A percentile compares a stretch with the other conserved stretches of the same genome.
Conservation (phyloP, 2,113 vertebrate genomes). For the Azemiops feae region DNA sequence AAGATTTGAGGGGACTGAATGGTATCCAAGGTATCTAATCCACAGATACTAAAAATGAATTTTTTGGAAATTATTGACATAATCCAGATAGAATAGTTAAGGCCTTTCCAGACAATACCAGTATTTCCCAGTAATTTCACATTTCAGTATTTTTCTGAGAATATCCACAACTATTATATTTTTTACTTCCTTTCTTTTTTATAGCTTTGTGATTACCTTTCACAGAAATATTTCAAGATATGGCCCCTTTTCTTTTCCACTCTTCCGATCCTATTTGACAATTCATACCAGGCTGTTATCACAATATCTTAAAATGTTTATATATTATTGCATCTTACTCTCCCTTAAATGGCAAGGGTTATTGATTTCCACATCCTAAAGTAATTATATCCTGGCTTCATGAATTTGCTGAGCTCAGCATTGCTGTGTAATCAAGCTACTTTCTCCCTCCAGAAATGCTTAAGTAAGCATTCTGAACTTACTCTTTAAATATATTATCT, state of each 20-base stretch:
- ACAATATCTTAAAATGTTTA: slow-evolving; percentile 7
- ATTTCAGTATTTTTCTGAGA: not conserved
- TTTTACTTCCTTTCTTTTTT: not conserved
- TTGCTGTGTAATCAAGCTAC: not conserved
- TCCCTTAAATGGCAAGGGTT: slow-evolving; percentile 32
- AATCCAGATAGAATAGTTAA: not conserved
- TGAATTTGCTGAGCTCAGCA: slow-evolving; percentile 24
- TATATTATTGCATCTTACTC: not conserved
- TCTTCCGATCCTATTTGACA: not conserved
- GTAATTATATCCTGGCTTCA: slow-evolving; percentile 25
- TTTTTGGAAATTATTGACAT: not conserved
- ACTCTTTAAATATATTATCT: not conserved
- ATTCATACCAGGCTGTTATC: slow-evolving; percentile 16
- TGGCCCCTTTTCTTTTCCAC: not conserved
- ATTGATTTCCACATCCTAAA: slow-evolving; percentile 26
- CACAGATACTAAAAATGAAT: not conserved
- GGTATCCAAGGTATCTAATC: not conserved
- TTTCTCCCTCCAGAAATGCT: slow-evolving; percentile 12
- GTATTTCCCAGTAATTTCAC: not conserved
- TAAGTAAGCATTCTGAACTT: slow-evolving; percentile 20
- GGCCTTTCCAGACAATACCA: not conserved
- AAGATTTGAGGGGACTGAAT: not conserved
- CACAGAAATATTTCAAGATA: not conserved
- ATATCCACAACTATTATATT: not conserved
- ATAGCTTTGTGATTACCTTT: not conserved